These are phyloP conservation scores for Xyrauchen texanus DNA, from an alignment of 2,113 vertebrate species.

Conservation along the genomic window DNA sequence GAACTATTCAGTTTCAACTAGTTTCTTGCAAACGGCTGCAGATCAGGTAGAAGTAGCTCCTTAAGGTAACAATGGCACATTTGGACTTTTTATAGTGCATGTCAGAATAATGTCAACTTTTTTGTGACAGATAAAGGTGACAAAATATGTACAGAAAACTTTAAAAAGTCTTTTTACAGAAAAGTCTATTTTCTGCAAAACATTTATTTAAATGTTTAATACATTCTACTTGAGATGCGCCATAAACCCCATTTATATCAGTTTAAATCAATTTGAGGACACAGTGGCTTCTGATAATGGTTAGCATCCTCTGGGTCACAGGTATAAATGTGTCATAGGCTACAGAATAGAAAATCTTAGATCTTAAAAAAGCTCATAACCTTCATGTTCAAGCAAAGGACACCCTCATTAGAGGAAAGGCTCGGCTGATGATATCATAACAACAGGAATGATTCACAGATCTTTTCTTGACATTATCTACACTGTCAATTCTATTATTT, in stretches of 20 bases:
- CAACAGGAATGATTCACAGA: constrained; percentile 20
- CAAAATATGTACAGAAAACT: no score
- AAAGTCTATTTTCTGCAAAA: no score
- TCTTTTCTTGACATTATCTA: constrained; percentile 25
- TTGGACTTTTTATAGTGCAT: not conserved
- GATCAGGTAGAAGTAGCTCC: no score
- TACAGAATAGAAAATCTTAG: not conserved
- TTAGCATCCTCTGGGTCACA: not conserved
- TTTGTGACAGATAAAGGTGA: no score
- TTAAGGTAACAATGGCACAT: not conserved
- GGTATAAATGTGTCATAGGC: not conserved
- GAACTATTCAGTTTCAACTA: no score
- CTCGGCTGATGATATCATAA: constrained; percentile 14
- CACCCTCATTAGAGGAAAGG: constrained; percentile 25
- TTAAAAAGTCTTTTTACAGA: no score
- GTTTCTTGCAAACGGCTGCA: no score
- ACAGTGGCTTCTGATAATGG: not conserved
- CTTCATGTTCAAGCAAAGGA: constrained; percentile 42
- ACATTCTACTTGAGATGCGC: not conserved
- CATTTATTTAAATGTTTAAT: not conserved
- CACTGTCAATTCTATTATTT: not conserved
- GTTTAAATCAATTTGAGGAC: not conserved
- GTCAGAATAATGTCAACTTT: no score
- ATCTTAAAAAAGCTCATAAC: not conserved
- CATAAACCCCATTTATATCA: not conserved